A percentile compares a stretch with the other conserved stretches of the same genome.
Evolutionary conservation across 2,113 vertebrate species (phyloP).

Genomic region (Fulica atra): DNA sequence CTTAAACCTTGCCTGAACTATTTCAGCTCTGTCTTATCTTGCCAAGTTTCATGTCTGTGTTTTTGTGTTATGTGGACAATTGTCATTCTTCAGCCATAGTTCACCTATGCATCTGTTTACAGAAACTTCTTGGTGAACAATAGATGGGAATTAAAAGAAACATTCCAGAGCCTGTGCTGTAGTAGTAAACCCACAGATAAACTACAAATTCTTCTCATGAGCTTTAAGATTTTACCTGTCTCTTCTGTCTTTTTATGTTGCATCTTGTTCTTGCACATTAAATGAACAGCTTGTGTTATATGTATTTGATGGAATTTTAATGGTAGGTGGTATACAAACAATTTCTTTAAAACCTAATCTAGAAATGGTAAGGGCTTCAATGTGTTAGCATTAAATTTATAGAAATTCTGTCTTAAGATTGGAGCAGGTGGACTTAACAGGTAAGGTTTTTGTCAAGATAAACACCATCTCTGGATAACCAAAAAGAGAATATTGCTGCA

Average conservation of each 20-base stretch:
- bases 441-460: background rate
- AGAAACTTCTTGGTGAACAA: background rate
- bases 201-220: background rate
- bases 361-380: background rate
- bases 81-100: background rate
- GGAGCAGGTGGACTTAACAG: background rate
- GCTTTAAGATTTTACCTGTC: background rate
- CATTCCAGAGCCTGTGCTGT: background rate
- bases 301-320: background rate
- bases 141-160: background rate
- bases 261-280: background rate
- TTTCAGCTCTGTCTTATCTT: background rate
- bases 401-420: background rate
- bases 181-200: background rate
- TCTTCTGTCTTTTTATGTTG: background rate
- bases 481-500: background rate
- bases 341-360: background rate
- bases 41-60: background rate
- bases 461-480: background rate
- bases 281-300: background rate
- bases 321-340: background rate
- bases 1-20: background rate
- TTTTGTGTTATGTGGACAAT: background rate
- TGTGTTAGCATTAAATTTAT: background rate
- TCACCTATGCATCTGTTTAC: background rate